Evolutionary conservation across 1,140 invertebrate species (phyloP).

Genomic region (Drosophila funebris): DNA sequence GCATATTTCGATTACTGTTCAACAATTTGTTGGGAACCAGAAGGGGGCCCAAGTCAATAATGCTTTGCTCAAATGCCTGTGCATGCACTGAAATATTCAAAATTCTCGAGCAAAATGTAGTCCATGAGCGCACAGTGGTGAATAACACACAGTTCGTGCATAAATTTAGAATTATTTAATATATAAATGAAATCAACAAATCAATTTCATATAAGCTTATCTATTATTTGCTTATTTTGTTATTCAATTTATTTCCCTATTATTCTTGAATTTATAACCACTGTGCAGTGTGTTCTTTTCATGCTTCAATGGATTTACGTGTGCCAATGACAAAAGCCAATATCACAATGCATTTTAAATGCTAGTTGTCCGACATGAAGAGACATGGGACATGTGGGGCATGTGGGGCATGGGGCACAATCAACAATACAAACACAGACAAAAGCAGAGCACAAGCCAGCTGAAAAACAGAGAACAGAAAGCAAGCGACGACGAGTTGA

Average conservation of each 20-base stretch:
- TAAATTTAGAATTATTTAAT: neutral
- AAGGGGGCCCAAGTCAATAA: neutral
- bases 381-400: slow-evolving; percentile 15
- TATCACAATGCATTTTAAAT: slow-evolving; percentile 54
- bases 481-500: slow-evolving; percentile 30
- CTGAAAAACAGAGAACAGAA: slow-evolving; percentile 21
- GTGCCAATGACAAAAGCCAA: slow-evolving; percentile 57
- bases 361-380: slow-evolving; percentile 8
- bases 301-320: slow-evolving; percentile 66
- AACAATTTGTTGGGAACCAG: slow-evolving; percentile 51
- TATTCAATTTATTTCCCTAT: neutral
- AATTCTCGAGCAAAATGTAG: slow-evolving; percentile 20
- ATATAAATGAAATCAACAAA: neutral
- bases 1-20: slow-evolving; percentile 64
- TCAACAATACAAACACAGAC: slow-evolving; percentile 25
- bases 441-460: slow-evolving; percentile 45
- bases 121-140: neutral
- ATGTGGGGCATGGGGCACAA: slow-evolving; percentile 23
- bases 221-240: neutral
- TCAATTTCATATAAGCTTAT: neutral
- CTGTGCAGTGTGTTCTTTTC: slow-evolving; percentile 46
- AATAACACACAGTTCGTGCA: neutral
- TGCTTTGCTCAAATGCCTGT: slow-evolving; percentile 30
- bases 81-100: slow-evolving; percentile 46
- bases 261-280: neutral